phyloP scores from a whole-genome alignment of 2,888 invertebrate species.

The Galerucella calmariensis region DNA sequence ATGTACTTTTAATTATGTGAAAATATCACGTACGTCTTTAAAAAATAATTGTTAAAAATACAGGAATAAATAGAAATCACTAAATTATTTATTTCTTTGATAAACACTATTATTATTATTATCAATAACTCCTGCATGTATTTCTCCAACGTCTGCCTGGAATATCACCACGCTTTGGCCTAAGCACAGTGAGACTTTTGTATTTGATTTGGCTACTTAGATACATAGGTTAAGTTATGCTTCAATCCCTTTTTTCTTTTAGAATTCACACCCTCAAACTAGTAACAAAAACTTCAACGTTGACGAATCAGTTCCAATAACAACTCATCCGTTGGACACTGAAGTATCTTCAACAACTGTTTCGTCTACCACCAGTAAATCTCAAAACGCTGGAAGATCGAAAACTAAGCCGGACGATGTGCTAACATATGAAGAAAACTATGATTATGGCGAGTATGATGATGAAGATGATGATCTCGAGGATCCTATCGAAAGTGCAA shows the following conservation, averaged over 20 bases:
- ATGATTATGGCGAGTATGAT: slow-evolving; percentile 66
- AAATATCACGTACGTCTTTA: no score
- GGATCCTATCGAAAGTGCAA: slow-evolving; percentile 63
- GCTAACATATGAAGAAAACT: slow-evolving; percentile 50
- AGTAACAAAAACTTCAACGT: slow-evolving; percentile 34
- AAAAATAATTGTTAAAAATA: no score
- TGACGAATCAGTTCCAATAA: slow-evolving; percentile 34
- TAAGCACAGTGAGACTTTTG: no score
- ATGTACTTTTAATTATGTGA: no score
- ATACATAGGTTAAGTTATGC: no score
- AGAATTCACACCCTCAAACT: slow-evolving; percentile 43
- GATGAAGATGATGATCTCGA: slow-evolving; percentile 61
- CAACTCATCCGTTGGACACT: slow-evolving; percentile 37
- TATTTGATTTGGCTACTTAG: no score
- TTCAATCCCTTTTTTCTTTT: slow-evolving; percentile 12
- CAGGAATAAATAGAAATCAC: no score
- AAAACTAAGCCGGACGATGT: slow-evolving; percentile 42
- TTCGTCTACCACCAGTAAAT: slow-evolving; percentile 40
- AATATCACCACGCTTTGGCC: no score
- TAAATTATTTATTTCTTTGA: no score
- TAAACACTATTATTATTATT: no score
- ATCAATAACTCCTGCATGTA: no score
- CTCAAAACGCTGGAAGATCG: slow-evolving; percentile 32
- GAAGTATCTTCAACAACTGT: slow-evolving; percentile 34
- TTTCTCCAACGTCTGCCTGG: no score